These are phyloP conservation scores for Gymnogyps californianus DNA, from an alignment of 2,113 vertebrate genomes.

Conservation along the genomic window DNA sequence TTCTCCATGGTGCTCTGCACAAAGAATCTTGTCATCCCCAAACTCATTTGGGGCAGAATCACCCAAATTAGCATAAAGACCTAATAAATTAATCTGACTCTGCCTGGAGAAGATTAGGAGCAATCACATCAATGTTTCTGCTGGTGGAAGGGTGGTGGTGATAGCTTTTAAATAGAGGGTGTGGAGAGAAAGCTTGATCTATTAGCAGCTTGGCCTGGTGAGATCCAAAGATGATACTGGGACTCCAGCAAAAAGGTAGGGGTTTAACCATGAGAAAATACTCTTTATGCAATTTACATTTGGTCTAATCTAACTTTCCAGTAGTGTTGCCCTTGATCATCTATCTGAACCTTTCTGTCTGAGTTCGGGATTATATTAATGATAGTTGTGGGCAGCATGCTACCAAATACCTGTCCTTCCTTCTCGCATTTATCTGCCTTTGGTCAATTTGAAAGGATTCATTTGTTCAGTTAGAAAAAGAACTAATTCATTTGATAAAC, in stretches of 20 bases:
- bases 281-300: not conserved
- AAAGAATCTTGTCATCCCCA: not conserved
- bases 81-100: not conserved
- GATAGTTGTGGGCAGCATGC: accelerated
- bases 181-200: not conserved
- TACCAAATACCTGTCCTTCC: not conserved
- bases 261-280: not conserved
- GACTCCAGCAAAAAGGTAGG: not conserved
- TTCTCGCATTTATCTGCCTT: not conserved
- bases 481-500: not conserved
- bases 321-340: not conserved
- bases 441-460: not conserved
- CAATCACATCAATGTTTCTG: not conserved
- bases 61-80: not conserved
- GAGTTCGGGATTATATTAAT: not conserved
- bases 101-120: not conserved
- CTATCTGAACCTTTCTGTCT: not conserved
- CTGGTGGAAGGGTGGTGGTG: not conserved
- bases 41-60: not conserved
- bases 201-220: not conserved
- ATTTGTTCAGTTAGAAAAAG: not conserved
- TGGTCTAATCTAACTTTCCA: not conserved
- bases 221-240: not conserved
- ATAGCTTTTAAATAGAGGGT: not conserved
- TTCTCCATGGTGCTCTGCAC: not conserved